phyloP scores from a whole-genome alignment of 2,797 vertebrate genomes.

The Semaprochilodus insignis region DNA sequence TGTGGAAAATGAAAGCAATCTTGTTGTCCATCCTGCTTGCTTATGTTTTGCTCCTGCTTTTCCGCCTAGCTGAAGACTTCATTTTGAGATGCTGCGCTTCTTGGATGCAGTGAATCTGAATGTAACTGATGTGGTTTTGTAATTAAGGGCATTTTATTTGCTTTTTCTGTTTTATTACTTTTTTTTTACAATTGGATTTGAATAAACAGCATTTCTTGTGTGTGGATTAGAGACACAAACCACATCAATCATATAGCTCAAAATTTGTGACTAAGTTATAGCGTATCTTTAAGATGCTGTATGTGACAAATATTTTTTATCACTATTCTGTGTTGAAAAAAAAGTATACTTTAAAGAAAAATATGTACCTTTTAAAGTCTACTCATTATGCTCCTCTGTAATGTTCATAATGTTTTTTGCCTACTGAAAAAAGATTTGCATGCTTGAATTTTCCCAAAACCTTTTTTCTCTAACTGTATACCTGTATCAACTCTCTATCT shows the following conservation, averaged over 20 bases:
- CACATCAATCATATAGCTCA: neutral
- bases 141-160: neutral
- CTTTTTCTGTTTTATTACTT: neutral
- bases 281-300: neutral
- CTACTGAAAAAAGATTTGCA: no score
- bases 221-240: neutral
- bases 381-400: no score
- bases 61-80: neutral
- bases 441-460: no score
- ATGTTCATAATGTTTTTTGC: no score
- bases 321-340: neutral
- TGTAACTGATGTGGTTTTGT: neutral
- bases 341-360: no score
- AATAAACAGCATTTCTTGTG: neutral
- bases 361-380: no score
- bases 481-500: no score
- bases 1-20: slow-evolving; percentile 48
- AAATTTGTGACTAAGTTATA: neutral
- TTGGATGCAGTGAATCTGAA: neutral
- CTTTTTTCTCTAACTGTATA: no score
- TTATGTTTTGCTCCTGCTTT: slow-evolving; percentile 4
- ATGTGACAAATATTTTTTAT: neutral
- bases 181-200: neutral
- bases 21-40: slow-evolving; percentile 22
- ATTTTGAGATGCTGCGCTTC: neutral